These are phyloP conservation scores for Sarcophaga subvicina DNA, from an alignment of 2,888 invertebrate species.

Conservation along the genomic window DNA sequence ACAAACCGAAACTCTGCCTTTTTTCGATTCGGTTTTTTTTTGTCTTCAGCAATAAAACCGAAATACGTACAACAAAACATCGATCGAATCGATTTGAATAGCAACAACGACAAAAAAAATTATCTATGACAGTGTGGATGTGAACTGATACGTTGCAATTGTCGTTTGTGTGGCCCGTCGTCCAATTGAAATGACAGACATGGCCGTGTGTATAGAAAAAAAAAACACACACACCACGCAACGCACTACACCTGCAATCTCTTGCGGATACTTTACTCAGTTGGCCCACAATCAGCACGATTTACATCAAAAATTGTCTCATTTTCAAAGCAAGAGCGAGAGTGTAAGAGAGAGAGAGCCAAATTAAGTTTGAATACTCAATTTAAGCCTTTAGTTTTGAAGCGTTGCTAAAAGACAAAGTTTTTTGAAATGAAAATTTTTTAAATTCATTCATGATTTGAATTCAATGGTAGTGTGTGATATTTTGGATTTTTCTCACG, in stretches of 20 bases:
- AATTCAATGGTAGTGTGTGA: conserved; percentile 18
- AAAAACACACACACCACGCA: not conserved
- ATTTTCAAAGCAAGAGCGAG: too few species aligned
- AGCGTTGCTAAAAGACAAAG: not conserved
- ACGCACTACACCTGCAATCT: conserved; percentile 36
- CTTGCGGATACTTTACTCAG: not conserved
- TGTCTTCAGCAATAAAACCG: conserved; percentile 1
- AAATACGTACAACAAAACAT: conserved; percentile 51
- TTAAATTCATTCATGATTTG: not conserved
- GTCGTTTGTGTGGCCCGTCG: conserved; percentile 37
- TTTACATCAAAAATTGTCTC: too few species aligned
- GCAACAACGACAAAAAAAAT: conserved; percentile 47
- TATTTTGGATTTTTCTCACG: conserved; percentile 60
- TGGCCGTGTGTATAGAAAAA: conserved; percentile 60
- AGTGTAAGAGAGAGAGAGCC: conserved; percentile 42
- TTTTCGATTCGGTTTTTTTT: not conserved
- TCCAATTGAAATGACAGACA: conserved; percentile 73
- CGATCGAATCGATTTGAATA: conserved; percentile 57
- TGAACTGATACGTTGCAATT: conserved; percentile 74
- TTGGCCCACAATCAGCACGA: not conserved
- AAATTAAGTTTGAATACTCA: conserved; percentile 17
- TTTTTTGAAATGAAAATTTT: not conserved
- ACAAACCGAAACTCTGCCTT: not conserved
- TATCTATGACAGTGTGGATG: conserved; percentile 72
- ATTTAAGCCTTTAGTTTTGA: conserved; percentile 19